Evolutionary conservation across 2,113 vertebrate species (phyloP).

Genomic region (Boulengeromyrus knoepffleri): DNA sequence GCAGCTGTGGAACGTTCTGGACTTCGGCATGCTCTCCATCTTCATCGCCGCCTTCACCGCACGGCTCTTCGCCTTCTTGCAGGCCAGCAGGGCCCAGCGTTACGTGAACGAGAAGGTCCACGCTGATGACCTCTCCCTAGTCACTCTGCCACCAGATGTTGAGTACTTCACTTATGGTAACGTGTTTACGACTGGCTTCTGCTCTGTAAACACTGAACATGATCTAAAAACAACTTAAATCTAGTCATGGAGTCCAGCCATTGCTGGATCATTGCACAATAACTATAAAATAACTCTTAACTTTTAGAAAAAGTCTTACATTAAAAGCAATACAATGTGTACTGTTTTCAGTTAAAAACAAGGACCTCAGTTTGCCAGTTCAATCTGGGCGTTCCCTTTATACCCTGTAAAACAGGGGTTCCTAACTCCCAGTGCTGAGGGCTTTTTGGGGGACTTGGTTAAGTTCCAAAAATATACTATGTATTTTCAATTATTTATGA

Average conservation of each 20-base stretch:
- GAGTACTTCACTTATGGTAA: conserved; percentile 81
- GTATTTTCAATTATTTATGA: not conserved
- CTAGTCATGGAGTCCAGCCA: not conserved
- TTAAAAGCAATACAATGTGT: not conserved
- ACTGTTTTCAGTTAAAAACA: not conserved
- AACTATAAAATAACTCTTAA: not conserved
- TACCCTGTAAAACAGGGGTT: not conserved
- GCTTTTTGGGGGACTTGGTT: not conserved
- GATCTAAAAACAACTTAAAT: not conserved
- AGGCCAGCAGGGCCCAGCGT: conserved; percentile 75
- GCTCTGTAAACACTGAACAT: not conserved
- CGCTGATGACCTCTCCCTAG: conserved; percentile 66
- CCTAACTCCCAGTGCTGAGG: not conserved
- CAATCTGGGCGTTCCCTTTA: not conserved
- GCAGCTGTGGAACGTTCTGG: conserved; percentile 81
- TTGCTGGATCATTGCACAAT: not conserved
- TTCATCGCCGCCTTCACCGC: conserved; percentile 83
- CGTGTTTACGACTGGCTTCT: conserved; percentile 19
- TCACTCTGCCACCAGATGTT: conserved; percentile 74
- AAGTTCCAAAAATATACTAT: not conserved
- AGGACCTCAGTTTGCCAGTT: not conserved
- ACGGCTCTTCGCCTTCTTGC: conserved; percentile 74
- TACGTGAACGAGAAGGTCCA: conserved; percentile 77
- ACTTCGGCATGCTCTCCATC: conserved; percentile 84
- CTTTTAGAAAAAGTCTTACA: not conserved